Evolutionary conservation across 2,113 vertebrate genomes (phyloP).

Genomic region (Tapirus terrestris): DNA sequence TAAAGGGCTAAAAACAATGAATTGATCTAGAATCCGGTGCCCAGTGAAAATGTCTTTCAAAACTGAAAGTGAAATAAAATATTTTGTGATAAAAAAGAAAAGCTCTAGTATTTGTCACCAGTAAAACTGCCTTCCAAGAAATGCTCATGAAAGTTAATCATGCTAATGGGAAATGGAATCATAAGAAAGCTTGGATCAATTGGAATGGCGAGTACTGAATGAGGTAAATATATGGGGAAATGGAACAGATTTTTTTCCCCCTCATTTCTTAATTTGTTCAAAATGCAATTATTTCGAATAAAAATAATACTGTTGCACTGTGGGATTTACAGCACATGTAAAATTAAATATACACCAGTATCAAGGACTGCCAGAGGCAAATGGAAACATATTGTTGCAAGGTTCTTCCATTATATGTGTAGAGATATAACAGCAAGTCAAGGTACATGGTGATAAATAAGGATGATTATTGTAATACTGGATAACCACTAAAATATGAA

Average conservation of each 20-base stretch:
- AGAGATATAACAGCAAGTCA: neutral
- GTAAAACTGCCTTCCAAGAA: neutral
- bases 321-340: neutral
- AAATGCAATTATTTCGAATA: neutral
- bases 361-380: neutral
- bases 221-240: neutral
- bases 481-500: neutral
- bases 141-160: neutral
- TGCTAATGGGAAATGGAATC: neutral
- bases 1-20: neutral
- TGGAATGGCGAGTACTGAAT: neutral
- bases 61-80: neutral
- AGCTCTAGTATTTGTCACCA: neutral
- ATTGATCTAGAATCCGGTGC: neutral
- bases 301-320: neutral
- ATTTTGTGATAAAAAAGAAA: neutral
- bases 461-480: neutral
- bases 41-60: neutral
- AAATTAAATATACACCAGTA: neutral
- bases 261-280: neutral
- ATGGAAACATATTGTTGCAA: neutral
- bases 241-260: neutral
- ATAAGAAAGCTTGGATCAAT: neutral
- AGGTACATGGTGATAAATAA: neutral
- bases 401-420: neutral